phyloP scores from a whole-genome alignment of 2,113 vertebrate genomes.

The Romanogobio albipinnatus region DNA sequence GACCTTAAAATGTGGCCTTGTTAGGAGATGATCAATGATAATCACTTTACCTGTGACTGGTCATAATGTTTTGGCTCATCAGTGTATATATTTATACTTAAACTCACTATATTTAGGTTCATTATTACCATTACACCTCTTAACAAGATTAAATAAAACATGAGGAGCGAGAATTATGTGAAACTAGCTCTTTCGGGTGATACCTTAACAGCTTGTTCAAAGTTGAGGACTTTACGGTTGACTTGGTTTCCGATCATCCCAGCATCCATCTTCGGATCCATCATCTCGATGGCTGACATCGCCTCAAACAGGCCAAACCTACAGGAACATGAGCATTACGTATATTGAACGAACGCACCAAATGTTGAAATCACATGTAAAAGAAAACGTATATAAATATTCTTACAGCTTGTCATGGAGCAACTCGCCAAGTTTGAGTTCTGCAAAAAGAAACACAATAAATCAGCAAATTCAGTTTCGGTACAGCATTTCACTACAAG shows the following conservation, averaged over 20 bases:
- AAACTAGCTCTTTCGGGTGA: not conserved
- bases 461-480: not conserved
- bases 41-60: no score
- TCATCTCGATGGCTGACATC: constrained; percentile 99
- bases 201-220: constrained; percentile 98
- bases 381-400: constrained; percentile 27
- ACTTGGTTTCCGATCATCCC: constrained; percentile 99
- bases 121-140: not conserved
- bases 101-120: not conserved
- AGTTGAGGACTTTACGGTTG: constrained; percentile 97
- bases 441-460: constrained; percentile 74
- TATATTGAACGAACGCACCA: no score
- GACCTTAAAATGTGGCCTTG: no score
- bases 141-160: not conserved
- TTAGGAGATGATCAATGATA: no score
- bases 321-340: not conserved
- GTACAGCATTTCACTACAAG: not conserved
- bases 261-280: constrained; percentile 99
- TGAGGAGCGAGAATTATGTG: not conserved
- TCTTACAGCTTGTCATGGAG: constrained; percentile 99
- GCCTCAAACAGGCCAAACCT: constrained; percentile 99
- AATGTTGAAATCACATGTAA: not conserved
- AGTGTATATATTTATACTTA: not conserved
- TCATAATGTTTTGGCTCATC: not conserved
- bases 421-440: constrained; percentile 94